phyloP scores from a whole-genome alignment of 1,140 invertebrate species.

The Zaprionus inermis region DNA sequence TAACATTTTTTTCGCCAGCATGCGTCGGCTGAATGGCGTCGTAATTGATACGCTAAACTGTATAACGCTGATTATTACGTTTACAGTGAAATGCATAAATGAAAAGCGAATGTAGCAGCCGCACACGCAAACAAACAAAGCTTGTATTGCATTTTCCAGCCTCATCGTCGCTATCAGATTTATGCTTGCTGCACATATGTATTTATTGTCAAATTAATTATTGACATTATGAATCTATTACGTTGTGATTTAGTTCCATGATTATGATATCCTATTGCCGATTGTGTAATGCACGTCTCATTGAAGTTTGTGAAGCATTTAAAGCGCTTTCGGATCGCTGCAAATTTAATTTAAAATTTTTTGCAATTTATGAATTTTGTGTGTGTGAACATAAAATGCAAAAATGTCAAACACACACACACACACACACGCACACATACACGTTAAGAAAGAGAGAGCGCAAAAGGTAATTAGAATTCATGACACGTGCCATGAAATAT shows the following conservation, averaged over 20 bases:
- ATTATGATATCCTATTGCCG: constrained; percentile 29
- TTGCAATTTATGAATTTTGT: constrained; percentile 66
- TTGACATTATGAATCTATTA: constrained; percentile 67
- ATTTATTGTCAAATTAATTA: constrained; percentile 59
- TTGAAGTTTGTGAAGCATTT: background rate
- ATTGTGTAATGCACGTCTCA: constrained; percentile 6
- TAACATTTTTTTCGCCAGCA: constrained; percentile 52
- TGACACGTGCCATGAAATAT: constrained; percentile 80
- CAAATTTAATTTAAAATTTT: constrained; percentile 66
- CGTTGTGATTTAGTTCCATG: constrained; percentile 51
- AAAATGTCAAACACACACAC: constrained; percentile 26
- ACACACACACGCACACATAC: background rate
- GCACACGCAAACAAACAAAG: constrained; percentile 3
- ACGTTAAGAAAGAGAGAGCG: background rate
- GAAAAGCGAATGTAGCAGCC: constrained; percentile 30
- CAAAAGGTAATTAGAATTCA: constrained; percentile 81
- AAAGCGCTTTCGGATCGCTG: constrained; percentile 44
- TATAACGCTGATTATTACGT: constrained; percentile 77
- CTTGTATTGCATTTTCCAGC: background rate
- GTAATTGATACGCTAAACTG: constrained; percentile 82
- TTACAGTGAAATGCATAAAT: constrained; percentile 69
- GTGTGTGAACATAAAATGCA: constrained; percentile 62
- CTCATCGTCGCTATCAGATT: constrained; percentile 1
- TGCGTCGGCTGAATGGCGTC: constrained; percentile 48
- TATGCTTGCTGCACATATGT: constrained; percentile 34